phyloP scores from a whole-genome alignment of 1,140 invertebrate genomes.

The Aphelinus atriplicis region DNA sequence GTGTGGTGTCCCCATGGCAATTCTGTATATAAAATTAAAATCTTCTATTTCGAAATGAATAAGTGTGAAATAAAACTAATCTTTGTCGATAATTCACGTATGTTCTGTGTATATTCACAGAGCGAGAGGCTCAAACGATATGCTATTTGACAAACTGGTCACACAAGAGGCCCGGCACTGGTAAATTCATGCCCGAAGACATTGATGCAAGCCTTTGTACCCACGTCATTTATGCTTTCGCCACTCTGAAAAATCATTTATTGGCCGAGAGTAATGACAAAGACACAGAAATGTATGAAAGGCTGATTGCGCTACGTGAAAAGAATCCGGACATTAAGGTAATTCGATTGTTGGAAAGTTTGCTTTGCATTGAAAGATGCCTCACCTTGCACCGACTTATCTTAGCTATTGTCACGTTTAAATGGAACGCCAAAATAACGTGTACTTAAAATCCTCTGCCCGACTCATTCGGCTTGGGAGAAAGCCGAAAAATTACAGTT shows the following conservation, averaged over 20 bases:
- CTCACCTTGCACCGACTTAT: too few species aligned
- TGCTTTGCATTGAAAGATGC: too few species aligned
- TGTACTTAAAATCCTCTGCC: neutral
- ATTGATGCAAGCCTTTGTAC: slow-evolving; percentile 90
- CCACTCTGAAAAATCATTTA: slow-evolving; percentile 85
- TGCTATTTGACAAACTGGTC: slow-evolving; percentile 97
- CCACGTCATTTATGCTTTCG: slow-evolving; percentile 93
- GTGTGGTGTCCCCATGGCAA: too few species aligned
- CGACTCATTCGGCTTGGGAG: slow-evolving; percentile 3
- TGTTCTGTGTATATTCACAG: slow-evolving; percentile 59
- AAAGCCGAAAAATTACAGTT: slow-evolving; percentile 27
- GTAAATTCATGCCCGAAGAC: slow-evolving; percentile 88
- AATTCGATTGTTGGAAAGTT: slow-evolving; percentile 35
- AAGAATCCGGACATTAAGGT: slow-evolving; percentile 91
- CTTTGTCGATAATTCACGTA: too few species aligned
- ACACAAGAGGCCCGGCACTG: slow-evolving; percentile 84
- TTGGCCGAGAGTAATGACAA: slow-evolving; percentile 81
- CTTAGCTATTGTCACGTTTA: too few species aligned
- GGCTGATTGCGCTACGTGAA: slow-evolving; percentile 84
- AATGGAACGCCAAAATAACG: too few species aligned
- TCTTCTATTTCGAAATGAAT: too few species aligned
- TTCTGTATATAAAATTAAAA: too few species aligned
- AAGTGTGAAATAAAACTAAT: too few species aligned
- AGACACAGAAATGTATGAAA: slow-evolving; percentile 85
- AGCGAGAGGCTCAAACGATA: slow-evolving; percentile 83